A percentile compares a stretch with the other conserved stretches of the same genome.
phyloP scores from a whole-genome alignment of 1,140 invertebrate species.

The Heliconius eleuchia region DNA sequence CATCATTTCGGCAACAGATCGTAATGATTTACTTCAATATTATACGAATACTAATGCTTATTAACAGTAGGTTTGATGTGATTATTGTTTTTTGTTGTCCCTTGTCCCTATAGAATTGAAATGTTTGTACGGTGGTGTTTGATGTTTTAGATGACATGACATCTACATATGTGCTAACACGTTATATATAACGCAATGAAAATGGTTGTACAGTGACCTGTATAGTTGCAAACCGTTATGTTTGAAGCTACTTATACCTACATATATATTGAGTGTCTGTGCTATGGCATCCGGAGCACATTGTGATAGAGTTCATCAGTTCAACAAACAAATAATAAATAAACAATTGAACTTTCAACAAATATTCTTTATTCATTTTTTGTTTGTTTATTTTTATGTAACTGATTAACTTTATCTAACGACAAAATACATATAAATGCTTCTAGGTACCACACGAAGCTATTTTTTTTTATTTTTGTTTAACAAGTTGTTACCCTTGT shows the following conservation, averaged over 20 bases:
- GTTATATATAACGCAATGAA: conserved; percentile 79
- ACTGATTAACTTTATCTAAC: conserved; percentile 62
- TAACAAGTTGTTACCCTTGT: conserved; percentile 63
- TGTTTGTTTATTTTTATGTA: background rate
- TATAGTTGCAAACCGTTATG: conserved; percentile 68
- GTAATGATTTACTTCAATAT: conserved; percentile 62
- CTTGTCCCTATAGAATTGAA: conserved; percentile 61
- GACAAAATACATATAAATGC: conserved; percentile 65
- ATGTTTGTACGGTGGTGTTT: conserved; percentile 71
- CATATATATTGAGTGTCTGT: conserved; percentile 54
- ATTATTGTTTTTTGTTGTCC: conserved; percentile 56
- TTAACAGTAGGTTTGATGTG: conserved; percentile 68
- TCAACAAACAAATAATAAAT: conserved; percentile 30
- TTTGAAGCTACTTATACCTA: conserved; percentile 54
- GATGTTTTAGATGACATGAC: conserved; percentile 70
- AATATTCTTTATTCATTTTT: background rate
- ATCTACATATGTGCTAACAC: conserved; percentile 73
- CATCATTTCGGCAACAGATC: conserved; percentile 81
- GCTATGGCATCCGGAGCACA: conserved; percentile 67
- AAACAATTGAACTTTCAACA: background rate
- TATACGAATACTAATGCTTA: conserved; percentile 62
- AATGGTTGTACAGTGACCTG: conserved; percentile 63
- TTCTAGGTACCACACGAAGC: conserved; percentile 76
- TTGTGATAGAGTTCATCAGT: conserved; percentile 34
- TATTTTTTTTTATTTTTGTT: conserved; percentile 72